Evolutionary conservation across 2,797 vertebrate genomes (phyloP), one percentile per base, ranked within the genome.

Genomic region (Pempheris klunzingeri): DNA sequence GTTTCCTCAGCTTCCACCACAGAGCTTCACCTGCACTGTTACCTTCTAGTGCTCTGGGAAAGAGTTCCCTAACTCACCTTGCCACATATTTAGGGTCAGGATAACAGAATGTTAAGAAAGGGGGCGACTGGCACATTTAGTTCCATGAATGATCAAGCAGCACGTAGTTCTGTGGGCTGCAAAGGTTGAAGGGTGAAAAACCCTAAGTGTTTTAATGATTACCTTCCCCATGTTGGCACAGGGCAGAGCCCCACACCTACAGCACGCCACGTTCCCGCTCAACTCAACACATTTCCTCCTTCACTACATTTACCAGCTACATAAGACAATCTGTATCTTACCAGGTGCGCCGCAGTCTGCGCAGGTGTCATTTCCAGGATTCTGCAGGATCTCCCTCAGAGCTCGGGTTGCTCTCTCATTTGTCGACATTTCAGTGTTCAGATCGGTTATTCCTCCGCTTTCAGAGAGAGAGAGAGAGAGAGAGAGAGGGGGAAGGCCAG

Each of bases 311-410:
- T 28, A 0, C 12, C 28, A n/a, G 7, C 1, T 17, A 36, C 18
- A 20, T 4, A 3, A 39, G 10, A n/a, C 1, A 4, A 1, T 11
- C 0, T 0, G 0, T 6, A 2, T 75, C 93, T 89, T 77, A 96
- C 95, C 95, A 2, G 90, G 68, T 0, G 90, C 92, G 15, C 93
- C 94, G 28, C 95, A 96, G 87, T 96, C 95, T 22, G 94, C 95
- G 79, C 95, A 96, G 0, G 50, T 47, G 30, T 87, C 66, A 82
- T 95, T 96, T 4, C 93, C 95, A 15, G 89, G 84, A 5, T 69
- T 90, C 0, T 90, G 93, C 9, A 90, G 84, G 46, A 95, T 79
- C 52, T 94, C 93, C 71, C 77, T 82, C 34, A 96, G 80, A 0
- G 84, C 84, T 0, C 94, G 90, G 1, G 78, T 75, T 1, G 88